These are phyloP conservation scores for Ichneumoninae sp. DNA, from an alignment of 2,888 invertebrate species.

Conservation along the genomic window DNA sequence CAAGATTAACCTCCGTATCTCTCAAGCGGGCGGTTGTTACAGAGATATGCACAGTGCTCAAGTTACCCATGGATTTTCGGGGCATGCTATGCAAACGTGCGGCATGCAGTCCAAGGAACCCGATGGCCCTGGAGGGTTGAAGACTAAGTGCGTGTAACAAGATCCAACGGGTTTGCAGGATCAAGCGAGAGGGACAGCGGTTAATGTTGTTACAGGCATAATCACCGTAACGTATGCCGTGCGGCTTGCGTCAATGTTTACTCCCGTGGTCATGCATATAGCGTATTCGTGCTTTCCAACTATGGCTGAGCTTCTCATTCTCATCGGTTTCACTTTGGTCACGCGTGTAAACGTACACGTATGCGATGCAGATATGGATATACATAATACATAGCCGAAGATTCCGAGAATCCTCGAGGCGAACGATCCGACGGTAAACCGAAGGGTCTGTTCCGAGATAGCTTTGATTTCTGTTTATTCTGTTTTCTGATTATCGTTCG, in stretches of 20 bases:
- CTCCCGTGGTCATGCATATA: slow-evolving; percentile 76
- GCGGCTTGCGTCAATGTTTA: slow-evolving; percentile 78
- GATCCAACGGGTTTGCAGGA: slow-evolving; percentile 69
- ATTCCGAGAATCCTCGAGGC: slow-evolving; percentile 40
- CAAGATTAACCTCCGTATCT: not conserved
- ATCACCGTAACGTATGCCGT: slow-evolving; percentile 78
- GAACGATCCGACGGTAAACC: slow-evolving; percentile 18
- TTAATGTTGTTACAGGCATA: slow-evolving; percentile 76
- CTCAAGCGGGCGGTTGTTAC: not conserved
- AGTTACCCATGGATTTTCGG: not conserved
- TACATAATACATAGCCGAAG: slow-evolving; percentile 48
- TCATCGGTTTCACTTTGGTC: slow-evolving; percentile 63
- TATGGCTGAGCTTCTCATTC: slow-evolving; percentile 29
- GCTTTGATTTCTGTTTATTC: slow-evolving; percentile 52
- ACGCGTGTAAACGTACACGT: slow-evolving; percentile 52
- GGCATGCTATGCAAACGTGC: not conserved
- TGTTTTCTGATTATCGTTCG: slow-evolving; percentile 30
- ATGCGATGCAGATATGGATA: slow-evolving; percentile 24
- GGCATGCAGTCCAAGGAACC: slow-evolving; percentile 13
- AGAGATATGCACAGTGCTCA: not conserved
- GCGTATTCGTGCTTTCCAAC: slow-evolving; percentile 66
- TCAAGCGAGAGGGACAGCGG: slow-evolving; percentile 46
- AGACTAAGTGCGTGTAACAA: slow-evolving; percentile 75
- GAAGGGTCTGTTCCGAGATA: slow-evolving; percentile 15
- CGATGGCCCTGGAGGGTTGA: slow-evolving; percentile 29